Conservation (phyloP, 2,888 invertebrate species). For the Phortica okadai region DNA sequence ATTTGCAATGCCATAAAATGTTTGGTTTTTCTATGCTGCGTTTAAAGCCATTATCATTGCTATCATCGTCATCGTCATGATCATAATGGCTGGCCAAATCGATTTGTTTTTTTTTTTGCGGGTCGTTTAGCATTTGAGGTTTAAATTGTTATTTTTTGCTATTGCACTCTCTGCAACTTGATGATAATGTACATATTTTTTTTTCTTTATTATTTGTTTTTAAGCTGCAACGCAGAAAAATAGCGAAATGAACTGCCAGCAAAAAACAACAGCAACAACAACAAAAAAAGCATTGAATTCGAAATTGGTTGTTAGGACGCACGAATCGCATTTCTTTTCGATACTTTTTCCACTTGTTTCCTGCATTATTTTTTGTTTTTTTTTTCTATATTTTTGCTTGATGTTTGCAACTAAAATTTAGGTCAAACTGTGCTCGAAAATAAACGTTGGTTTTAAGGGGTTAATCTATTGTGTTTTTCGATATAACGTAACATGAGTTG, state of each 20-base stretch:
- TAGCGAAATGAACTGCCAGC: neutral
- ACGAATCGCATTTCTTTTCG: neutral
- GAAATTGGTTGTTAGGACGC: neutral
- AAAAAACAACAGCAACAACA: neutral
- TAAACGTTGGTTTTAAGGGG: conserved; percentile 23
- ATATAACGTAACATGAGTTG: neutral
- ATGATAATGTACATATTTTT: neutral
- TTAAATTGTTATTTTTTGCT: too few species aligned
- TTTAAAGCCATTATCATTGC: too few species aligned
- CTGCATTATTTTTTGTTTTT: conserved; percentile 1
- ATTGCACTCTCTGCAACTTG: neutral
- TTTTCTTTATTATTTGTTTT: neutral
- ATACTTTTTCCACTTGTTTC: conserved; percentile 5
- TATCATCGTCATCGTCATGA: too few species aligned
- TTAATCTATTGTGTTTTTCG: conserved; percentile 29
- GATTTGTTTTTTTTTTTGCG: too few species aligned
- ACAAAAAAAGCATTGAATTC: neutral
- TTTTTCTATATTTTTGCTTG: neutral
- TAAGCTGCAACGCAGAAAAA: neutral
- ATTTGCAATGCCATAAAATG: too few species aligned
- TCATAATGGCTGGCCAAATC: too few species aligned
- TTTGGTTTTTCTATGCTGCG: too few species aligned
- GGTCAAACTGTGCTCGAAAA: conserved; percentile 14
- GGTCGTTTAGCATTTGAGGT: too few species aligned
- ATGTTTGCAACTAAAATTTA: conserved; percentile 16